These are phyloP conservation scores for Nothoprocta pentlandii DNA, from an alignment of 2,113 vertebrate species.

Conservation along the genomic window DNA sequence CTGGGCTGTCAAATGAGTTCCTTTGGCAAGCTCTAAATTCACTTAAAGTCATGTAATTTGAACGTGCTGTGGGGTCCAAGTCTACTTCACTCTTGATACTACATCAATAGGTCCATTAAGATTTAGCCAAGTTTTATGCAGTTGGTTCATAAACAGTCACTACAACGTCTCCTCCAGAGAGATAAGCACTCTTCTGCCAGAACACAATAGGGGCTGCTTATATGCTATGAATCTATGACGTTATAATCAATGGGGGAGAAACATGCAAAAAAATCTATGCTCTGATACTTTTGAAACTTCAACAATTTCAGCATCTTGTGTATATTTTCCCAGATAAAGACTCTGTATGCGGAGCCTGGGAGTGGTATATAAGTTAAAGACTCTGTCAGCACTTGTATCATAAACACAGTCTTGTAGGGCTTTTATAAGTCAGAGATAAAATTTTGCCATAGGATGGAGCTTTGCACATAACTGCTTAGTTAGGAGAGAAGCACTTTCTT, in stretches of 20 bases:
- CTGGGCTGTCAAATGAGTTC: constrained; percentile 61
- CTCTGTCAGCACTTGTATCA: background rate
- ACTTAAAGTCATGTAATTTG: constrained; percentile 69
- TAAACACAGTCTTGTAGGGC: background rate
- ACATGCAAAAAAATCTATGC: background rate
- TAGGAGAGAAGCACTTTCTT: background rate
- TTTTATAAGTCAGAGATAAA: background rate
- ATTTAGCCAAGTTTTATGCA: constrained; percentile 59
- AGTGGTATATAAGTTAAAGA: no score
- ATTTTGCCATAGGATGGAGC: background rate
- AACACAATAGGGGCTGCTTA: constrained; percentile 30
- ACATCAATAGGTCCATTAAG: constrained; percentile 65
- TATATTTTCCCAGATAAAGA: background rate
- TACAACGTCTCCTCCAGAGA: background rate
- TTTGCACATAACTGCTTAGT: background rate
- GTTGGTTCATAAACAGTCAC: constrained; percentile 55
- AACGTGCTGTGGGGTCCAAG: constrained; percentile 68
- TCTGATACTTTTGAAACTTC: background rate
- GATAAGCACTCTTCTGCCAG: constrained; percentile 49
- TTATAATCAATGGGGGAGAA: background rate
- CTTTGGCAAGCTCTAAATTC: constrained; percentile 67
- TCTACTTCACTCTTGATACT: constrained; percentile 56
- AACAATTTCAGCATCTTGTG: background rate
- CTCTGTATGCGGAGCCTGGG: background rate
- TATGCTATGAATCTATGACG: background rate